phyloP scores from a whole-genome alignment of 2,888 invertebrate species.

The Oscheius myriophilus region DNA sequence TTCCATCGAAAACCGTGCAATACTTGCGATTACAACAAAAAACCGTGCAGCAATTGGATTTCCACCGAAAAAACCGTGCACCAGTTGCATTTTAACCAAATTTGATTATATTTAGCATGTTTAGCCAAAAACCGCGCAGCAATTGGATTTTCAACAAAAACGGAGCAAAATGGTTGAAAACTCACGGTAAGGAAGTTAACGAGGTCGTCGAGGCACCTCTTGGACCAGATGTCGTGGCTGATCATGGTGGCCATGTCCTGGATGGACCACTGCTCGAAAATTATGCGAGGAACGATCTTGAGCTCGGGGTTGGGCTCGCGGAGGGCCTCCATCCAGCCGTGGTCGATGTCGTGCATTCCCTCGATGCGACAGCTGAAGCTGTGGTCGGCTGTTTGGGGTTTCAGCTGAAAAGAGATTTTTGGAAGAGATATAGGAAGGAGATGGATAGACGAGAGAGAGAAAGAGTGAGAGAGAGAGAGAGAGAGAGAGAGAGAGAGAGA shows the following conservation, averaged over 20 bases:
- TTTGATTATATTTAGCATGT: too few species aligned
- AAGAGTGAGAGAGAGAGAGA: background rate
- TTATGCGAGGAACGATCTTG: constrained; percentile 81
- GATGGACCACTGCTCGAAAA: constrained; percentile 84
- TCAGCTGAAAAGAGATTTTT: constrained; percentile 27
- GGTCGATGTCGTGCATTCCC: constrained; percentile 74
- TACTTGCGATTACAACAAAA: too few species aligned
- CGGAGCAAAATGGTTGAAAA: too few species aligned
- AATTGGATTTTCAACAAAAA: too few species aligned
- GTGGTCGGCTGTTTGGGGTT: constrained; percentile 67
- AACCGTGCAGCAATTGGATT: too few species aligned
- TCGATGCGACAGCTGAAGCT: constrained; percentile 69
- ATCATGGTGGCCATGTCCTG: constrained; percentile 17
- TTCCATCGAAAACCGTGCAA: too few species aligned
- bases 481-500: background rate
- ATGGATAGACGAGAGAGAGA: too few species aligned
- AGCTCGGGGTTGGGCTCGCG: constrained; percentile 57
- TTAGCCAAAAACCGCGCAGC: too few species aligned
- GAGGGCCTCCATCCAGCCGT: constrained; percentile 69
- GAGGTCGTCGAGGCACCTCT: constrained; percentile 27
- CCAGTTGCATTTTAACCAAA: too few species aligned
- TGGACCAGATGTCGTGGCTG: constrained; percentile 25
- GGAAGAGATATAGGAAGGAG: background rate
- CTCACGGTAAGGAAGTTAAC: constrained; percentile 20
- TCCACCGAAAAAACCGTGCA: too few species aligned